Evolutionary conservation across 2,113 vertebrate genomes (phyloP).

Genomic region (Antidorcas marsupialis): DNA sequence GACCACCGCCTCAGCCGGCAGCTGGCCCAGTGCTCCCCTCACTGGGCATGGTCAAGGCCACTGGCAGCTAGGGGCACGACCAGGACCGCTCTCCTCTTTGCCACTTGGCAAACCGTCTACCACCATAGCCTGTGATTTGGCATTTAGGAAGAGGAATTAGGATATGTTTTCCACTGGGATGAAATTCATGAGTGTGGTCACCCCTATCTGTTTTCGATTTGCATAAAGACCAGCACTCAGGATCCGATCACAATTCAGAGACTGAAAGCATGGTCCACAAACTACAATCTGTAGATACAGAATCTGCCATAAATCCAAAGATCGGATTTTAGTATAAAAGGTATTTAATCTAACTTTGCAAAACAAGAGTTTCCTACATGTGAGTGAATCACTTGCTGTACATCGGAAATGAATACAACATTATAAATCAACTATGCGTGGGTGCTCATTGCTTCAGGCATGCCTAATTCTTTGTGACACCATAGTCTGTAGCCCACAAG

Average conservation of each 20-base stretch:
- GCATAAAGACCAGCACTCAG: background rate
- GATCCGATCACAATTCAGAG: background rate
- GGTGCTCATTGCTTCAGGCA: accelerated
- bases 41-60: accelerated
- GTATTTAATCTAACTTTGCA: background rate
- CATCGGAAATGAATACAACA: background rate
- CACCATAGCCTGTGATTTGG: accelerated
- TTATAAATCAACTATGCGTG: background rate
- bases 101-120: accelerated
- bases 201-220: accelerated
- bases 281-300: accelerated
- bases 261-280: background rate
- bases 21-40: accelerated
- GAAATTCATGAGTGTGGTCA: accelerated
- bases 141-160: background rate
- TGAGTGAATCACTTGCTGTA: background rate
- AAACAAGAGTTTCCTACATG: background rate
- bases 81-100: background rate
- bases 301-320: too few species aligned
- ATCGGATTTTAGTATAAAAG: background rate
- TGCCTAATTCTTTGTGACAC: background rate
- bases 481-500: background rate
- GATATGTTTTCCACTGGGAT: background rate
- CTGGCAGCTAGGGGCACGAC: accelerated
- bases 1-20: background rate